These are phyloP conservation scores for Saccopteryx bilineata DNA, from an alignment of 2,113 vertebrate genomes.

Conservation along the genomic window DNA sequence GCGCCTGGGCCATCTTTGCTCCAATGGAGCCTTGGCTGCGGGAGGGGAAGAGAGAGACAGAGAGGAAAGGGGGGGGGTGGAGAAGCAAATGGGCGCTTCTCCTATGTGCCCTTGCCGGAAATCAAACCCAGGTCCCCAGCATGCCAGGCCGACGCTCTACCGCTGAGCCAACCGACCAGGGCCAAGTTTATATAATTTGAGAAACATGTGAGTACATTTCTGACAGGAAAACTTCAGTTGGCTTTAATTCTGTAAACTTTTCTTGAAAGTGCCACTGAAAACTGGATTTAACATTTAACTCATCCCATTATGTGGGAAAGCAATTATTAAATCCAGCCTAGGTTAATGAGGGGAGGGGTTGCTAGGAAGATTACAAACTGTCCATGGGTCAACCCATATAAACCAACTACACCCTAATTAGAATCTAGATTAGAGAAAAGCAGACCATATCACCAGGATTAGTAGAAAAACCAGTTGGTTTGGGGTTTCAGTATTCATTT, in stretches of 20 bases:
- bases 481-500: background rate
- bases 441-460: background rate
- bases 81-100: too few relatives aligned
- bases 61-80: too few relatives aligned
- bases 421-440: background rate
- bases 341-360: background rate
- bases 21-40: too few relatives aligned
- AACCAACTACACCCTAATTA: background rate
- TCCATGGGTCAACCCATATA: background rate
- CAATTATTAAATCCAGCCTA: constrained; percentile 12
- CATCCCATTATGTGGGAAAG: background rate
- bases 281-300: constrained; percentile 57
- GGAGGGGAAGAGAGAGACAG: too few relatives aligned
- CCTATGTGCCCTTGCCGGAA: too few relatives aligned
- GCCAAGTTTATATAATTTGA: constrained; percentile 49
- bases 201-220: background rate
- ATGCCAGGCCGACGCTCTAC: too few relatives aligned
- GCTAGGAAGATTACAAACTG: background rate
- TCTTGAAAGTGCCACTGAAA: constrained; percentile 38
- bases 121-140: too few relatives aligned
- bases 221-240: constrained; percentile 30
- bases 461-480: background rate
- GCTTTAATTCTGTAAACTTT: constrained; percentile 39
- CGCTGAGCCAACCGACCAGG: too few relatives aligned
- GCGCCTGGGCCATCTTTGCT: too few relatives aligned